Conservation (phyloP, 2,113 vertebrate genomes). For the Eclectus roratus region DNA sequence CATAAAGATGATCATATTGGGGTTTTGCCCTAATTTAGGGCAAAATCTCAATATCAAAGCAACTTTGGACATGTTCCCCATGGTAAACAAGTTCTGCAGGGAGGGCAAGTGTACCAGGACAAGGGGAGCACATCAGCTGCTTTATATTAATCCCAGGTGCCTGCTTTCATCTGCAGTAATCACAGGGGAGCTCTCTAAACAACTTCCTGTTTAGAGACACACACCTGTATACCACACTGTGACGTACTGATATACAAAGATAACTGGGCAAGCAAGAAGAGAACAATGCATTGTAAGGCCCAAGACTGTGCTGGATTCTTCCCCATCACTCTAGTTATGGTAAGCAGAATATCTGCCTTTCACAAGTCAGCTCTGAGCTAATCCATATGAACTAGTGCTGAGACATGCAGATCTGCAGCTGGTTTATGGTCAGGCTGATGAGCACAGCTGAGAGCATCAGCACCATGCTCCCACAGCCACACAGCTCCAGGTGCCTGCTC, state of each 20-base stretch:
- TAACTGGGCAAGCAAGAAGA: neutral
- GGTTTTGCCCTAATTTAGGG: neutral
- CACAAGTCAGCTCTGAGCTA: neutral
- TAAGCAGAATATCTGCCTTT: neutral
- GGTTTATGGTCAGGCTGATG: neutral
- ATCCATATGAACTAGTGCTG: neutral
- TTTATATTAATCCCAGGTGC: neutral
- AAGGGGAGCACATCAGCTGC: neutral
- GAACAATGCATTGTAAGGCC: neutral
- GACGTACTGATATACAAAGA: rapidly evolving
- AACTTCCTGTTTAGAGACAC: neutral
- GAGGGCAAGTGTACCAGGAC: neutral
- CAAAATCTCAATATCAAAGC: neutral
- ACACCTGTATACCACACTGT: neutral
- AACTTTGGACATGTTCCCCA: neutral
- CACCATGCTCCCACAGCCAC: neutral
- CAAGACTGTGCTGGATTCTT: neutral
- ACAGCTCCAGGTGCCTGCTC: neutral
- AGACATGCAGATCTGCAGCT: neutral
- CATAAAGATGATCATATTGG: neutral
- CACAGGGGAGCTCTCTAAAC: neutral
- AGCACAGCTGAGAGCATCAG: neutral
- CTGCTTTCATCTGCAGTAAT: rapidly evolving
- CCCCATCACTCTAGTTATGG: rapidly evolving
- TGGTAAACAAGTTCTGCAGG: neutral